Conservation (phyloP, 1,140 invertebrate species). For the Drosophila cardini region DNA sequence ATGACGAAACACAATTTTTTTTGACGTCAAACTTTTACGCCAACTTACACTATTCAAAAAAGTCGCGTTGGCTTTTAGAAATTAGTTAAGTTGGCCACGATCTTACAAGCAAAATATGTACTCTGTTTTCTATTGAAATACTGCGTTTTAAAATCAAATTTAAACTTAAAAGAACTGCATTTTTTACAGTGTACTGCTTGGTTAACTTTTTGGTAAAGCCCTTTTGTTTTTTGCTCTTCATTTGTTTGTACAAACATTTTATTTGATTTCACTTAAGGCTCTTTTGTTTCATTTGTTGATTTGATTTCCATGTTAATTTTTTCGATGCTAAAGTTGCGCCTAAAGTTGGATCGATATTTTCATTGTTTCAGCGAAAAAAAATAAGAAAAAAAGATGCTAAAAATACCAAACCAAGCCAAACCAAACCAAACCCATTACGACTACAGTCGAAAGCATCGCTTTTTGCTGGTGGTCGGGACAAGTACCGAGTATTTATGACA, state of each 20-base stretch:
- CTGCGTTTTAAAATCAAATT: too few relatives aligned
- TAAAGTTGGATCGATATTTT: constrained; percentile 61
- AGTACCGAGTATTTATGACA: constrained; percentile 62
- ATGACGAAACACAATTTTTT: constrained; percentile 28
- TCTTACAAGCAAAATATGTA: too few relatives aligned
- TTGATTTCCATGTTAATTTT: constrained; percentile 81
- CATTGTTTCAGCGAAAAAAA: constrained; percentile 2
- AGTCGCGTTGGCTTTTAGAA: too few relatives aligned
- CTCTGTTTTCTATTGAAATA: too few relatives aligned
- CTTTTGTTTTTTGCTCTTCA: constrained; percentile 5
- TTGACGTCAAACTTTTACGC: constrained; percentile 7
- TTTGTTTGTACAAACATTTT: constrained; percentile 57
- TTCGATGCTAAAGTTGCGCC: constrained; percentile 48
- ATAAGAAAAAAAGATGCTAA: constrained; percentile 24
- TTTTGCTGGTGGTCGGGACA: background rate
- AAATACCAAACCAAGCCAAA: too few relatives aligned
- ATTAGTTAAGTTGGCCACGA: too few relatives aligned
- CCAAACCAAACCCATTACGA: constrained; percentile 13
- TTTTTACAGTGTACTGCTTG: constrained; percentile 1
- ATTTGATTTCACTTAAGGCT: constrained; percentile 59
- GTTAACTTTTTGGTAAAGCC: constrained; percentile 13
- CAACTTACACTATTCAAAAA: background rate
- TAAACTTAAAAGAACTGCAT: background rate
- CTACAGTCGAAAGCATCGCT: constrained; percentile 51
- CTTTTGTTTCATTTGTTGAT: constrained; percentile 64